Evolutionary conservation across 2,797 vertebrate species (phyloP).

Genomic region (Tolypeutes matacus): DNA sequence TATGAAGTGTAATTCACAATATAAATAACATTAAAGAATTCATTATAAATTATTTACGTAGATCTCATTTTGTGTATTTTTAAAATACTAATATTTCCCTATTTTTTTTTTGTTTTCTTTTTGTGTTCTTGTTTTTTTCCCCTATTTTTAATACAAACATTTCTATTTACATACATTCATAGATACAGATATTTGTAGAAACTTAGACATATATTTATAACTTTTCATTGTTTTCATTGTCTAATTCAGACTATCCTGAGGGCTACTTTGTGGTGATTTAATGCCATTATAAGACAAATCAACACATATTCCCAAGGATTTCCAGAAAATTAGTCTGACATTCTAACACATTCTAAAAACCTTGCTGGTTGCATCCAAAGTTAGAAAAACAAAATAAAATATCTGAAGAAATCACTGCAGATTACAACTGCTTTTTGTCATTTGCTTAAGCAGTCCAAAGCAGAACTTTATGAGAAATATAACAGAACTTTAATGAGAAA

Average conservation of each 20-base stretch:
- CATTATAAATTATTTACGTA: slow-evolving; percentile 13
- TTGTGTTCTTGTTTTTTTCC: too few relatives aligned
- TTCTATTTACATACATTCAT: not conserved
- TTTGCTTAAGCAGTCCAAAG: slow-evolving; percentile 24
- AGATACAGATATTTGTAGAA: not conserved
- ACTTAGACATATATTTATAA: not conserved
- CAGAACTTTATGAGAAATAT: not conserved
- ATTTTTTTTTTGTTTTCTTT: not conserved
- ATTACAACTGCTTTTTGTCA: not conserved
- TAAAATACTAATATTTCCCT: not conserved
- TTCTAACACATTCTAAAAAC: not conserved
- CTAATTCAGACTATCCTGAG: slow-evolving; percentile 16
- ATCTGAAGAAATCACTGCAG: not conserved
- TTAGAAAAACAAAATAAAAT: slow-evolving; percentile 60
- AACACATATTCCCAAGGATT: not conserved
- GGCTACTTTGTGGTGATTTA: not conserved
- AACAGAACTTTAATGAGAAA: not conserved
- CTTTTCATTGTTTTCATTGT: slow-evolving; percentile 36
- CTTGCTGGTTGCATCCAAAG: not conserved
- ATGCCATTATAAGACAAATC: not conserved
- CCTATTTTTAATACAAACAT: not conserved
- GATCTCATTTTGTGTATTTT: slow-evolving; percentile 38
- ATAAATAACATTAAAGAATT: slow-evolving; percentile 32
- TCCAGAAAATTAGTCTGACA: slow-evolving; percentile 38
- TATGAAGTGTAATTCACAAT: slow-evolving; percentile 45